These are phyloP conservation scores for Alligator mississippiensis DNA, from an alignment of 2,113 vertebrate genomes.

Conservation along the genomic window DNA sequence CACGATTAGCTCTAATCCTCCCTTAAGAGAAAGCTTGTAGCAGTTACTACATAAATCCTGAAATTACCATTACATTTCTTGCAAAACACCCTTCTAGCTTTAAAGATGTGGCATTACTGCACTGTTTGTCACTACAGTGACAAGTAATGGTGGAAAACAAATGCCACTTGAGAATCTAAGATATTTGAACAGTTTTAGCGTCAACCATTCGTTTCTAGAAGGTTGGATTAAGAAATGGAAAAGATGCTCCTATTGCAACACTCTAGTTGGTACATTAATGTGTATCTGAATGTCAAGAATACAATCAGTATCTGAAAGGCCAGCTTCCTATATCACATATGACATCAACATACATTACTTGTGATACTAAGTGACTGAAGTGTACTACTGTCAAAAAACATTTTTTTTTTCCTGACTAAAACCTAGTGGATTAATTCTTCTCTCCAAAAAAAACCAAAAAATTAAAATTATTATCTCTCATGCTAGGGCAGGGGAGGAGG, in stretches of 20 bases:
- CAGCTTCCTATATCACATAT: not conserved
- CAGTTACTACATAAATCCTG: conserved; percentile 33
- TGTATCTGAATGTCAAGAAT: conserved; percentile 35
- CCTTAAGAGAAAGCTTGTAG: conserved; percentile 27
- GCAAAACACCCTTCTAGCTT: not conserved
- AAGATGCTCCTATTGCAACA: not conserved
- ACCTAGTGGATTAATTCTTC: not conserved
- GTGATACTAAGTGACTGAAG: not conserved
- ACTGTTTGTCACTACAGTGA: conserved; percentile 43
- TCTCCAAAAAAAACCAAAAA: not conserved
- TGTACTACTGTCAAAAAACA: not conserved
- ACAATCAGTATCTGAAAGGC: not conserved
- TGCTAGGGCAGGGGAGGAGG: no score
- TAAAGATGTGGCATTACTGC: conserved; percentile 41
- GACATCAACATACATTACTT: not conserved
- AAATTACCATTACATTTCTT: conserved; percentile 34
- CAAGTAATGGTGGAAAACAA: conserved; percentile 48
- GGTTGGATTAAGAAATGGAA: conserved; percentile 55
- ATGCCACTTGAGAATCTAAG: conserved; percentile 60
- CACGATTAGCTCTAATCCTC: conserved; percentile 34
- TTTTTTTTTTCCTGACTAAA: not conserved
- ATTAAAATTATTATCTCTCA: not conserved
- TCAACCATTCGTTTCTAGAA: conserved; percentile 59
- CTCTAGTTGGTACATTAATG: not conserved
- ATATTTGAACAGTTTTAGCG: conserved; percentile 59